phyloP scores from a whole-genome alignment of 1,140 invertebrate species.

The Carposina sasakii region DNA sequence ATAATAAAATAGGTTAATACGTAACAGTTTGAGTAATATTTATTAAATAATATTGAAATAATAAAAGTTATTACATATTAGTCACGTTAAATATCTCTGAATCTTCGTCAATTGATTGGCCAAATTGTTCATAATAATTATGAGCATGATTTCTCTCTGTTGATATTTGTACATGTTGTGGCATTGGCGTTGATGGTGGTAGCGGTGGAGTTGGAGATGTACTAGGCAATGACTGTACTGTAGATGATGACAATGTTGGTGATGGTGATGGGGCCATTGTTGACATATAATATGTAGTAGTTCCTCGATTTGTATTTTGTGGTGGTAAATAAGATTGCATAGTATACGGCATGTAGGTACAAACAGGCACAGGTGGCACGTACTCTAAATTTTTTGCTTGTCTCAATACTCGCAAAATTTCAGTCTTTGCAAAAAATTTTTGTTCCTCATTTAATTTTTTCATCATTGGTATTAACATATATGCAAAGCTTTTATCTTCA shows the following conservation, averaged over 20 bases:
- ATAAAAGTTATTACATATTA: background rate
- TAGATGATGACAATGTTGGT: too few relatives aligned
- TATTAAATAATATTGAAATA: background rate
- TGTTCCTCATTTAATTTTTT: too few relatives aligned
- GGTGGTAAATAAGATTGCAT: too few relatives aligned
- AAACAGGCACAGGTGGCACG: background rate
- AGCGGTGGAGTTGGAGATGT: background rate
- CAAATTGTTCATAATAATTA: background rate
- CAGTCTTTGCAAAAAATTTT: background rate
- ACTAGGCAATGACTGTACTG: background rate
- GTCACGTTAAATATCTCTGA: background rate
- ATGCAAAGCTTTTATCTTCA: background rate
- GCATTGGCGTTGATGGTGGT: background rate
- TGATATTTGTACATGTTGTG: background rate
- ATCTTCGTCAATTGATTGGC: background rate
- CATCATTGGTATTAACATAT: constrained; percentile 1
- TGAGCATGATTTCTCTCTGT: background rate
- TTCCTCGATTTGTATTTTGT: too few relatives aligned
- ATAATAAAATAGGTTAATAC: background rate
- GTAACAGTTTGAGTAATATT: background rate
- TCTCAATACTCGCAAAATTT: background rate
- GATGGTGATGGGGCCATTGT: too few relatives aligned
- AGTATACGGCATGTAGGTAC: too few relatives aligned
- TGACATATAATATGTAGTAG: too few relatives aligned
- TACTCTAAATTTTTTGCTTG: background rate